These are phyloP conservation scores for Rhinoraja longicauda DNA, from an alignment of 2,797 vertebrate species.

Conservation along the genomic window DNA sequence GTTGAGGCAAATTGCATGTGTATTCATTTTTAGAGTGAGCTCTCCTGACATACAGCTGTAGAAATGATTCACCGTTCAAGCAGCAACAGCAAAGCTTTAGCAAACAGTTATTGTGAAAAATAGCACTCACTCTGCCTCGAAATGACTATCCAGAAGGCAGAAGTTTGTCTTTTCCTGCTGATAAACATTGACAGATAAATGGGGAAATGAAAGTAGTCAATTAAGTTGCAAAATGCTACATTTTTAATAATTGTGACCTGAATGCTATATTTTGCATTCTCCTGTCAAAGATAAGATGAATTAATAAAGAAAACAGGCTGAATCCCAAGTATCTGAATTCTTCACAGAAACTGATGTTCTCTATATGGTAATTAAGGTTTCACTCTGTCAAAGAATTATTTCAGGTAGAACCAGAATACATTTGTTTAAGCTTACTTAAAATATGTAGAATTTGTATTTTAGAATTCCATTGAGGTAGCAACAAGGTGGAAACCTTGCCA, in stretches of 20 bases:
- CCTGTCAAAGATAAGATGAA: not conserved
- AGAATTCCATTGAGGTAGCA: not conserved
- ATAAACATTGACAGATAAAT: not conserved
- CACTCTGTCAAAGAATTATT: not conserved
- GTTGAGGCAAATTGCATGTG: not conserved
- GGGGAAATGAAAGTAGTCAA: not conserved
- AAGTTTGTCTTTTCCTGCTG: not conserved
- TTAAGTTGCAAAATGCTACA: not conserved
- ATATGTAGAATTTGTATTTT: not conserved
- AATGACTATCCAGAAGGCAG: not conserved
- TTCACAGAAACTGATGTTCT: not conserved
- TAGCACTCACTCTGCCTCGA: not conserved
- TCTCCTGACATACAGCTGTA: not conserved
- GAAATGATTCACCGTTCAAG: not conserved
- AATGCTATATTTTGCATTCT: not conserved
- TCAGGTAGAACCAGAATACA: not conserved
- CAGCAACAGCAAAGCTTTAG: not conserved
- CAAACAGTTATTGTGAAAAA: not conserved
- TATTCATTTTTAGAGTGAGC: not conserved
- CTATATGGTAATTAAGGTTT: not conserved
- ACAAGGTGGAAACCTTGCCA: not conserved
- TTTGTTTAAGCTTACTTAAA: not conserved
- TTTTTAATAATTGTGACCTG: not conserved
- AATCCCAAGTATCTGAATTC: not conserved
- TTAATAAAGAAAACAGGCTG: not conserved